Base-by-base conservation (phyloP, 2,797 vertebrate species). In the Phoxinus dragarum region DNA sequence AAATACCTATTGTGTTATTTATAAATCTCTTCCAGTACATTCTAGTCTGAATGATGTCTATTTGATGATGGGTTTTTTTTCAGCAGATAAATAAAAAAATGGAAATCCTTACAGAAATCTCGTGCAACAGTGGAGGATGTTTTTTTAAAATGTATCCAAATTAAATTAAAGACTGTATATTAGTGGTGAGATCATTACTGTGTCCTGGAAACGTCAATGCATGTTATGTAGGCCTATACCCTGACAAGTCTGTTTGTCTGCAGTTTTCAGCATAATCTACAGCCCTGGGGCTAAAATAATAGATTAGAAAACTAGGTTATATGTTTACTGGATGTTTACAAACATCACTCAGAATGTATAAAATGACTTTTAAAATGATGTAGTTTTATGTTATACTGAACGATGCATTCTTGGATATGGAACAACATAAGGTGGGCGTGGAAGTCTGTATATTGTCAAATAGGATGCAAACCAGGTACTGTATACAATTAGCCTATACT, bases 211-310 rank as follows among this genome's bases (percentile, higher is more conserved):
- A 21, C 6, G 1, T 72, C 16, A 4, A 3, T 44, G 10, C 16
- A 44, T 56, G 12, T 81, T 40, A 69, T 23, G 47, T 21, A 38
- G 27, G 27, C 4, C 27, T 27, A 67, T 21, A 42, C 3, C 21
- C 79, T 81, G 47, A 27, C 14, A 69, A 69, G 47, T 66, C 79
- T 54, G 34, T 49, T 68, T 68, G 17, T 68, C 44, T 54, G 44
- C 66, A 69, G 19, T 34, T 0, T 49, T 49, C 38, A 64, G 19
- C 38, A 47, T 67, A 49, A 66, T 66, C 19, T 67, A n/a, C 44
- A 69, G 21, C 6, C 14, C 11, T 80, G 27, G 61, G 64, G 31
- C 6, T n/a, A 21, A 21, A 74, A 54, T n/a, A 38, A 44, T 5
- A 56, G 17, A 27, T n/a, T 27, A 27, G 36, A 61, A 64, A 78